Evolutionary conservation across 2,797 vertebrate genomes (phyloP).

Genomic region (Spinus pinus): DNA sequence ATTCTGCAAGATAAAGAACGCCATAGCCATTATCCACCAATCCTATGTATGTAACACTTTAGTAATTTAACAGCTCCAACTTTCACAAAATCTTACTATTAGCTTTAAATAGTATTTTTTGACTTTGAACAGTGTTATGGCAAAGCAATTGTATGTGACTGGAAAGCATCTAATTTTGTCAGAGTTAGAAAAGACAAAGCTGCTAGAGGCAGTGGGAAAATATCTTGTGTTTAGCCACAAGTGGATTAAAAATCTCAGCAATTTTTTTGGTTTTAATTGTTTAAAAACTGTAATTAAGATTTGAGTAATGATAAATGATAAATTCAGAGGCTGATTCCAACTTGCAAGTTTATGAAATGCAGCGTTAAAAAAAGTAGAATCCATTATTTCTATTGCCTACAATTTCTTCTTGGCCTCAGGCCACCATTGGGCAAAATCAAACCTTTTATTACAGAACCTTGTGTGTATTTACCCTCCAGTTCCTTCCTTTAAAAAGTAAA

Average conservation of each 20-base stretch:
- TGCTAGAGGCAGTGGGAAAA: neutral
- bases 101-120: slow-evolving; percentile 1
- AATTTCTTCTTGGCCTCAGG: neutral
- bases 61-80: slow-evolving; percentile 30
- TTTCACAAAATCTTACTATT: slow-evolving; percentile 15
- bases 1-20: neutral
- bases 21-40: neutral
- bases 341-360: neutral
- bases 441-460: neutral
- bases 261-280: neutral
- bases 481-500: neutral
- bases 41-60: neutral
- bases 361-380: neutral
- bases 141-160: neutral
- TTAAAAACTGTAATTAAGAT: neutral
- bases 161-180: slow-evolving; percentile 5
- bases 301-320: neutral
- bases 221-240: neutral
- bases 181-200: neutral
- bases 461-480: neutral
- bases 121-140: neutral
- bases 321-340: neutral
- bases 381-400: neutral
- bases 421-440: neutral
- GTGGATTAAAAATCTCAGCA: neutral